phyloP scores from a whole-genome alignment of 1,140 invertebrate genomes.

The Drosophila grimshawi region DNA sequence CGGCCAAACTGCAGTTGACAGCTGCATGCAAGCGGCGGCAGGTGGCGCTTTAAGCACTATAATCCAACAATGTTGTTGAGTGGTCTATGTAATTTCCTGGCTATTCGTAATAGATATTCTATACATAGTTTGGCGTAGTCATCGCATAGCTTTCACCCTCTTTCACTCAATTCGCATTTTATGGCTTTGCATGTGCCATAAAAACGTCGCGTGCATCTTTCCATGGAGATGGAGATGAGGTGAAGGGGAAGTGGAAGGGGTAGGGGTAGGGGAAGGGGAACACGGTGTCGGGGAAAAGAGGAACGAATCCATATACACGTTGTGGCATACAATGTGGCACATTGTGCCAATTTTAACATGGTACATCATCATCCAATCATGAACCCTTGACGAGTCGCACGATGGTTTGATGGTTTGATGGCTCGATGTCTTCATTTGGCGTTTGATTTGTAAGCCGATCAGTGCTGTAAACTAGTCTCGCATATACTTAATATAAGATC shows the following conservation, averaged over 20 bases:
- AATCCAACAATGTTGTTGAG: slow-evolving; percentile 31
- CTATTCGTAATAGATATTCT: slow-evolving; percentile 48
- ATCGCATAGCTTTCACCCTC: slow-evolving; percentile 28
- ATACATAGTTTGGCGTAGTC: slow-evolving; percentile 51
- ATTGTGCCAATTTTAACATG: slow-evolving; percentile 41
- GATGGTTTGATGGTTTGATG: not conserved
- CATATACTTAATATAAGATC: slow-evolving; percentile 19
- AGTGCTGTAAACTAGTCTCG: slow-evolving; percentile 30
- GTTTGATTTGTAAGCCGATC: slow-evolving; percentile 6
- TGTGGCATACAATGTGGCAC: slow-evolving; percentile 41
- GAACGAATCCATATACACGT: slow-evolving; percentile 1
- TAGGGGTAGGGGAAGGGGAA: not conserved
- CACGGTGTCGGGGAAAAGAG: not conserved
- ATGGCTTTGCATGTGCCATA: slow-evolving; percentile 53
- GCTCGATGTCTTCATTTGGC: slow-evolving; percentile 18
- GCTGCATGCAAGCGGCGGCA: slow-evolving; percentile 12
- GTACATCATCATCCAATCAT: not conserved
- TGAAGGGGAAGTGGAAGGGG: not conserved
- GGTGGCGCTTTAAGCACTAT: slow-evolving; percentile 26
- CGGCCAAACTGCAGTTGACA: not conserved
- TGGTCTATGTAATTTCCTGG: slow-evolving; percentile 29
- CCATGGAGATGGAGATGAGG: slow-evolving; percentile 23
- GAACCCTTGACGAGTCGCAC: not conserved
- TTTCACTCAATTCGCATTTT: slow-evolving; percentile 31
- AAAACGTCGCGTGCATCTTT: slow-evolving; percentile 58